Conservation (phyloP, 1,140 invertebrate species). For the Nasonia longicornis region DNA sequence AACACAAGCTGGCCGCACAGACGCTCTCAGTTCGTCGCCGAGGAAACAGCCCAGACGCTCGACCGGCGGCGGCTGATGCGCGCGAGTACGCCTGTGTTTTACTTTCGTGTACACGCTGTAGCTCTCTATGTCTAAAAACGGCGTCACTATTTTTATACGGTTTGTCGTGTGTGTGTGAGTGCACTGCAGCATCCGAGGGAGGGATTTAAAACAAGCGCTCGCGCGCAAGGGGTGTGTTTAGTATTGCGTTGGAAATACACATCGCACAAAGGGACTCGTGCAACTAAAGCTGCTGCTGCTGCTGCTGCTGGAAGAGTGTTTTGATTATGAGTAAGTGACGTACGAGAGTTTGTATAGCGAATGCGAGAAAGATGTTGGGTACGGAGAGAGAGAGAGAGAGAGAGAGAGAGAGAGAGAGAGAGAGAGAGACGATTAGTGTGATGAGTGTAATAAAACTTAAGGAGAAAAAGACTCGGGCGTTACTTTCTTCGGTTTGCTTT, state of each 20-base stretch:
- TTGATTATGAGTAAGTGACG: not conserved
- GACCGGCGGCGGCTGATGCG: not conserved
- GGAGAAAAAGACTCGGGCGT: not conserved
- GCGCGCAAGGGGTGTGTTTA: not conserved
- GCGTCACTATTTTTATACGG: not conserved
- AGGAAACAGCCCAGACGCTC: not conserved
- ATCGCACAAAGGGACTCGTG: not conserved
- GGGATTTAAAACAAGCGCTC: not conserved
- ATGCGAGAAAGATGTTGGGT: not conserved
- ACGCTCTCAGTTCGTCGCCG: constrained; percentile 14
- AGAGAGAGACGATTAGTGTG: not conserved
- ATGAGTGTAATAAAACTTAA: too few relatives aligned
- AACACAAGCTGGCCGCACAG: not conserved
- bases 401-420: too few relatives aligned
- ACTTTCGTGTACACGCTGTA: not conserved
- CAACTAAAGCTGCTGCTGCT: not conserved
- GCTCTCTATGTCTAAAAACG: not conserved
- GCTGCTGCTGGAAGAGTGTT: not conserved
- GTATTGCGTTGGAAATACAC: not conserved
- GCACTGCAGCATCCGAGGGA: not conserved
- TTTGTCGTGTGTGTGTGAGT: not conserved
- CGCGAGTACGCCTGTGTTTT: not conserved
- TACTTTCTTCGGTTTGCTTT: not conserved
- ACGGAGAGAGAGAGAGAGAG: too few relatives aligned
- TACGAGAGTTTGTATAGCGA: not conserved